A percentile compares a stretch with the other conserved stretches of the same genome.
Conservation (phyloP, 2,888 invertebrate genomes). For the Lasiommata megera region DNA sequence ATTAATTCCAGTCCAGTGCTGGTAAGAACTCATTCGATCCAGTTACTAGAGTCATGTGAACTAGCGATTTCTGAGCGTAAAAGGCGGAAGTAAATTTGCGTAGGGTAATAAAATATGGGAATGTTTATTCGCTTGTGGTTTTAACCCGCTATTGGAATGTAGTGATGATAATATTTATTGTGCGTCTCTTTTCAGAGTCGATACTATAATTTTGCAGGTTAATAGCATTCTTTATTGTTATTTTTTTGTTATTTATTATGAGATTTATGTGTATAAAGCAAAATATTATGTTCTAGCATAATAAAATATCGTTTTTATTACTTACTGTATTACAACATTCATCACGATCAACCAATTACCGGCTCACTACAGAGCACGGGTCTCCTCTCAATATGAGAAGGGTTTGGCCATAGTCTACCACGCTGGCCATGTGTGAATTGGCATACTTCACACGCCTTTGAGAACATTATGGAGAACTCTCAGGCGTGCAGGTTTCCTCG, state of each 20-base stretch:
- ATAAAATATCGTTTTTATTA: no score
- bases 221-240: background rate
- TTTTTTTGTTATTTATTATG: background rate
- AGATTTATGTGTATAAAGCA: background rate
- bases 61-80: background rate
- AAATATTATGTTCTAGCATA: no score
- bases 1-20: no score
- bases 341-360: no score
- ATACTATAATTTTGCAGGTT: background rate
- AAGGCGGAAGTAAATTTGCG: constrained; percentile 8
- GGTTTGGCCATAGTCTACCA: no score
- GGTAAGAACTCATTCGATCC: background rate
- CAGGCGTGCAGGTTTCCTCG: no score
- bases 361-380: no score
- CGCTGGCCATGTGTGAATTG: no score
- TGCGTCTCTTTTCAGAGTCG: background rate
- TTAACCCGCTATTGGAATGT: constrained; percentile 2
- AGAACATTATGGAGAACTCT: no score
- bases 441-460: no score
- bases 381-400: no score
- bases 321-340: no score
- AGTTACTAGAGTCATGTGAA: background rate
- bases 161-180: background rate
- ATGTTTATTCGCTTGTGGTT: background rate
- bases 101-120: background rate